Base-by-base conservation (phyloP, 2,797 vertebrate genomes). In the Lemur catta region DNA sequence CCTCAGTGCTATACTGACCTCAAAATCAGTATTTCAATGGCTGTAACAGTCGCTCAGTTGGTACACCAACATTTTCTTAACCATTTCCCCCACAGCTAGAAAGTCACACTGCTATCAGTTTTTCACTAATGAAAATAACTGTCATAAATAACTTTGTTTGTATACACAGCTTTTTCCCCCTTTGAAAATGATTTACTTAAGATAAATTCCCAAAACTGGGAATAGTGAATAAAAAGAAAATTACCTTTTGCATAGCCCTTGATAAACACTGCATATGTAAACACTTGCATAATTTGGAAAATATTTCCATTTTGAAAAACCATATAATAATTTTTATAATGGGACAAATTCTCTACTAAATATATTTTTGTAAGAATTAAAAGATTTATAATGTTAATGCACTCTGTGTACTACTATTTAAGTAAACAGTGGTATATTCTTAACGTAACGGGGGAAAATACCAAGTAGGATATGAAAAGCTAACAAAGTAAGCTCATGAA, bases 201-300 rank as follows among this genome's bases (percentile, higher is more conserved):
- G 67, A 69, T 61, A 90, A 67, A 75, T 50, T 91, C 52, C 55
- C 74, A 75, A 84, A 78, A 91, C 28, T 74, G 13, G 46, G 78
- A 93, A 80, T 72, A 84, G 80, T n/a, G 22, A 13, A 96, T 79
- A 28, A 12, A 57, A 87, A 84, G 38, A 89, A 91, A 72, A 18
- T 28, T 1, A 59, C 72, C 26, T 35, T 67, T 84, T 89, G 86
- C 57, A 57, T 33, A 80, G n/a, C 33, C 20, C 41, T 75, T 89
- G n/a, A 76, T 61, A 93, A 72, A 84, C 46, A 85, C 0, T 81
- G 26, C 7, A 76, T 61, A 30, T 55, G 18, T 38, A 22, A 87
- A 82, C 82, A 84, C 24, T 82, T 89, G 72, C 17, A 48, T 86
- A 82, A 96, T 63, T 59, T 87, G n/a, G 5, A 81, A 94, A 88